These are phyloP conservation scores for Vanessa cardui DNA, from an alignment of 2,888 invertebrate species.

Conservation along the genomic window DNA sequence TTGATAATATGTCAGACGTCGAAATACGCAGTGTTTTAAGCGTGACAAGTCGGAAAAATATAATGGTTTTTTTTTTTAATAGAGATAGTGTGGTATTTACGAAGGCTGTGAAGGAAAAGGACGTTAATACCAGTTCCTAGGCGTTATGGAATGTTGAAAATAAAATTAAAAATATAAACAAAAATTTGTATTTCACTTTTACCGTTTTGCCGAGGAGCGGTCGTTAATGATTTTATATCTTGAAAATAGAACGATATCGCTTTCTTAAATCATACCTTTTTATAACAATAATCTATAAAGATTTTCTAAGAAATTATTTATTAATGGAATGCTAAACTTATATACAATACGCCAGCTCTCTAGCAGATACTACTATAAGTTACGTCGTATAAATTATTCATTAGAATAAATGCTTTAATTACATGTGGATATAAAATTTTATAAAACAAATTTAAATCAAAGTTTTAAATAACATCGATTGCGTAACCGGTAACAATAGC, in stretches of 20 bases:
- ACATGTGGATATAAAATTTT: no score
- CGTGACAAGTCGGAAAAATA: no score
- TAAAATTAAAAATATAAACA: not conserved
- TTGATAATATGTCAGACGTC: not conserved
- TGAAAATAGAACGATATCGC: not conserved
- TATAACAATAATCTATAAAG: not conserved
- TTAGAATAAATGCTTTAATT: no score
- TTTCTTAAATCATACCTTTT: not conserved
- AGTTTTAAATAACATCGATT: no score
- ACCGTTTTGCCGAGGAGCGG: not conserved
- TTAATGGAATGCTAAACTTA: not conserved
- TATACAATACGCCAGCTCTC: not conserved
- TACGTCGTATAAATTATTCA: no score
- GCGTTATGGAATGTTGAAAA: not conserved
- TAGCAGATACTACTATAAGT: not conserved
- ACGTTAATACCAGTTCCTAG: not conserved
- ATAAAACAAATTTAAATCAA: no score
- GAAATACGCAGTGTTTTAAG: no score
- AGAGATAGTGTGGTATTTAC: not conserved
- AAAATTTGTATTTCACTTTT: not conserved
- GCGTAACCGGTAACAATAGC: no score
- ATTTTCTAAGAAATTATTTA: not conserved
- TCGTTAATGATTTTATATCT: not conserved
- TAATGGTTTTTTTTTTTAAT: not conserved
- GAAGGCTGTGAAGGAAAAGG: slow-evolving; percentile 1